These are phyloP conservation scores for Lucinisca nassula DNA, from an alignment of 2,888 invertebrate genomes.

Conservation along the genomic window DNA sequence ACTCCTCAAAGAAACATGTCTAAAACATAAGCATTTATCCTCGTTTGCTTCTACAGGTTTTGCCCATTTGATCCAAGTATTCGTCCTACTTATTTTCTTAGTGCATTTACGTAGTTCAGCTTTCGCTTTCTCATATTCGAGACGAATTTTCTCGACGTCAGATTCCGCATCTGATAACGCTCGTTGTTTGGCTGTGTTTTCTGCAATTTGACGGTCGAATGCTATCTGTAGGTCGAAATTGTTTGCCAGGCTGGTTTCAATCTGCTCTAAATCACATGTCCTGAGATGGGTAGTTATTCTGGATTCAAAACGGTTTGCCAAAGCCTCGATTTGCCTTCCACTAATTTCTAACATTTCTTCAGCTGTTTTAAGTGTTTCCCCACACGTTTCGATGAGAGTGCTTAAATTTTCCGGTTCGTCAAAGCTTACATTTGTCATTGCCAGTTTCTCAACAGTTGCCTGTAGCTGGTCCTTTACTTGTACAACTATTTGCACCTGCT, in stretches of 20 bases:
- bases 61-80: constrained; percentile 63
- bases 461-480: not conserved
- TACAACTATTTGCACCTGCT: not conserved
- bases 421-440: not conserved
- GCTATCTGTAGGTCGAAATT: constrained; percentile 27
- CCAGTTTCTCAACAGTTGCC: not conserved
- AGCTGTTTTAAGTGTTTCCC: not conserved
- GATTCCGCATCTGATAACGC: not conserved
- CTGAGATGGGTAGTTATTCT: not conserved
- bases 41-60: constrained; percentile 38
- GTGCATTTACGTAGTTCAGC: constrained; percentile 27
- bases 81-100: constrained; percentile 32
- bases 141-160: not conserved
- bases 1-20: constrained; percentile 27
- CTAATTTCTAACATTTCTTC: not conserved
- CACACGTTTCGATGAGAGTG: not conserved
- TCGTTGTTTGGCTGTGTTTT: not conserved
- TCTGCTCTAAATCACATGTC: constrained; percentile 9
- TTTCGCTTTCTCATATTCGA: constrained; percentile 41
- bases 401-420: not conserved
- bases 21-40: constrained; percentile 43
- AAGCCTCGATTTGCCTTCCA: not conserved
- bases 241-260: constrained; percentile 8
- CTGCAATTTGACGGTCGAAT: constrained; percentile 17
- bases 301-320: not conserved